Percentiles rank a stretch among this genome's conserved stretches.
Evolutionary conservation across 2,113 vertebrate genomes (phyloP).

Genomic region (Shinisaurus crocodilurus): DNA sequence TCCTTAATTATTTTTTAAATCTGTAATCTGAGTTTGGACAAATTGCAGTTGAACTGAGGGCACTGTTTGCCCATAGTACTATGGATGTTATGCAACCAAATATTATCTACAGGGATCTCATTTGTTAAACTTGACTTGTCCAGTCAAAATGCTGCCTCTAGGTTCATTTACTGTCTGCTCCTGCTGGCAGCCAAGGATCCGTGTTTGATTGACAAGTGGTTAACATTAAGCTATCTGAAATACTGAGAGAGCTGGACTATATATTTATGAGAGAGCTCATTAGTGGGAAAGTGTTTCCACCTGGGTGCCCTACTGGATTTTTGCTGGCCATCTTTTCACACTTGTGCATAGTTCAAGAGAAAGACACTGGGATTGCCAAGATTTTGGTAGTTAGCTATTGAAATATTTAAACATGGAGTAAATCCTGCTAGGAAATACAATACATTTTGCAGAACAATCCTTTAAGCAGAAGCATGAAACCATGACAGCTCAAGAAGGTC

Average conservation of each 20-base stretch:
- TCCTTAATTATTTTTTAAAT: background rate
- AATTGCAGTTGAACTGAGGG: constrained; percentile 32
- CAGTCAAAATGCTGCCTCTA: constrained; percentile 44
- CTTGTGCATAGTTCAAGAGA: constrained; percentile 32
- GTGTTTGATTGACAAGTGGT: constrained; percentile 53
- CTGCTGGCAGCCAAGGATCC: constrained; percentile 42
- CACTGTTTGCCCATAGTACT: constrained; percentile 34
- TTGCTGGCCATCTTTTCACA: constrained; percentile 49
- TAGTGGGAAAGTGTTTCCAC: constrained; percentile 4
- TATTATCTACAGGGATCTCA: constrained; percentile 45
- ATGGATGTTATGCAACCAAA: constrained; percentile 27
- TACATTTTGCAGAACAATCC: constrained; percentile 66
- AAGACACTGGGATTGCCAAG: constrained; percentile 38
- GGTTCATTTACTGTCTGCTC: constrained; percentile 54
- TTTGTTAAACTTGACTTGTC: constrained; percentile 50
- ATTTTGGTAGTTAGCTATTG: constrained; percentile 62
- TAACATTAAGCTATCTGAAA: constrained; percentile 49
- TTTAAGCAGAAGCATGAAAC: constrained; percentile 63
- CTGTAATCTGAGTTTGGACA: constrained; percentile 13
- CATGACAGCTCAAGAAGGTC: constrained; percentile 58
- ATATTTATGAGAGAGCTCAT: constrained; percentile 51
- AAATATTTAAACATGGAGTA: constrained; percentile 67
- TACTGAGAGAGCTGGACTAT: constrained; percentile 33
- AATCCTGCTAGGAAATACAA: constrained; percentile 62
- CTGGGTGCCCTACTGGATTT: constrained; percentile 41